Conservation (phyloP, 2,113 vertebrate species). For the Bufo gargarizans region DNA sequence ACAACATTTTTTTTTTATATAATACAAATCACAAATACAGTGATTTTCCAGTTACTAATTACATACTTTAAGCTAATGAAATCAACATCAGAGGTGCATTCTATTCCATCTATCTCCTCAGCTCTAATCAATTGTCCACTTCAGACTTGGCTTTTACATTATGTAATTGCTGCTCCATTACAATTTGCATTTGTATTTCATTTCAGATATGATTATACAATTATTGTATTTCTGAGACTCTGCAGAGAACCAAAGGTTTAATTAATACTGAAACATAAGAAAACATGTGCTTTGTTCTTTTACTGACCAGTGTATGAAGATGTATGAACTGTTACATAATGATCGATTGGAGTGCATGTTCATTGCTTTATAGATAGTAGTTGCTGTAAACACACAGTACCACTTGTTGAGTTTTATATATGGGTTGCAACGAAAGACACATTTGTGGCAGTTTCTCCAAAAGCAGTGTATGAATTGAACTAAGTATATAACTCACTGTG, state of each 20-base stretch:
- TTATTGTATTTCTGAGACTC: not conserved
- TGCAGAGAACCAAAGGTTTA: not conserved
- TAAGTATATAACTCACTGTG: not conserved
- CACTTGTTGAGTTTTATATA: not conserved
- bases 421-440: not conserved
- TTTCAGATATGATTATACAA: not conserved
- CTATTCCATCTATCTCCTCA: slow-evolving; percentile 2
- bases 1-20: not conserved
- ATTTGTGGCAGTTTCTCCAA: not conserved
- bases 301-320: not conserved
- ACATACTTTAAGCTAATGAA: slow-evolving; percentile 27
- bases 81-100: slow-evolving; percentile 1
- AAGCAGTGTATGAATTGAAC: not conserved
- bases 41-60: slow-evolving; percentile 24
- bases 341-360: not conserved
- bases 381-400: not conserved
- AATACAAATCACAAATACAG: not conserved
- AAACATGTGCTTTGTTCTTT: not conserved
- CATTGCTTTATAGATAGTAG: not conserved
- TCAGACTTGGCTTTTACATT: slow-evolving; percentile 26
- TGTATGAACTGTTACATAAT: not conserved
- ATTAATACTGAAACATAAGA: not conserved
- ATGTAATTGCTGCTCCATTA: not conserved
- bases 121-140: slow-evolving; percentile 50
- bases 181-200: slow-evolving; percentile 18